Percentiles rank a stretch among this genome's conserved stretches.
phyloP scores from a whole-genome alignment of 2,797 vertebrate genomes.

The Oophaga sylvatica region DNA sequence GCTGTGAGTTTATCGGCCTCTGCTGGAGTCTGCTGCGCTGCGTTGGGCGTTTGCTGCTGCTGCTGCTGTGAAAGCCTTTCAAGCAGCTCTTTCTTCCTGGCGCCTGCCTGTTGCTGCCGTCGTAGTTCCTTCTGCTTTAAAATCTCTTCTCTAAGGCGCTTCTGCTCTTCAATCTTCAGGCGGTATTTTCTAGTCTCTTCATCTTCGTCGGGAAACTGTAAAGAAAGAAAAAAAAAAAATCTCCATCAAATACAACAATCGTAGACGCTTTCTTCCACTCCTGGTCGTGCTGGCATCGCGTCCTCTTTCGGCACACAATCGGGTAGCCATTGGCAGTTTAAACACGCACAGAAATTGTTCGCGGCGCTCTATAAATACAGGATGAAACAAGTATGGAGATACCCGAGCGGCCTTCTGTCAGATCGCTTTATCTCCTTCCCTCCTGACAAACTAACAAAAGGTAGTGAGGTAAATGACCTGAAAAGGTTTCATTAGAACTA shows the following conservation, averaged over 20 bases:
- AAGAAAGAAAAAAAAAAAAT: constrained; percentile 18
- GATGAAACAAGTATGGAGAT: constrained; percentile 41
- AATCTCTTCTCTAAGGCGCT: constrained; percentile 92
- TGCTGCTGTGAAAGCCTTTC: constrained; percentile 86
- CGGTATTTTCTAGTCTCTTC: constrained; percentile 94
- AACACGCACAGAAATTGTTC: constrained; percentile 42
- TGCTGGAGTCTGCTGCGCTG: constrained; percentile 61
- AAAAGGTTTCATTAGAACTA: constrained; percentile 84
- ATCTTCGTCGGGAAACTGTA: constrained; percentile 88
- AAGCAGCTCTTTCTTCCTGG: constrained; percentile 90
- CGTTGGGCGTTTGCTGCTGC: constrained; percentile 1
- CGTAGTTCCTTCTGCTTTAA: constrained; percentile 91
- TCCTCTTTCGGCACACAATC: not conserved
- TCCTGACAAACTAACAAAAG: constrained; percentile 82
- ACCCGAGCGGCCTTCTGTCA: constrained; percentile 67
- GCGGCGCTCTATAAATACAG: constrained; percentile 38
- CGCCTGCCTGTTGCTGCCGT: constrained; percentile 94
- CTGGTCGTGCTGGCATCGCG: not conserved
- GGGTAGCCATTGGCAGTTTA: constrained; percentile 12
- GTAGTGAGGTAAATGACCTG: constrained; percentile 78
- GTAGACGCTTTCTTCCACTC: not conserved
- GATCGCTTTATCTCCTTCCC: constrained; percentile 78
- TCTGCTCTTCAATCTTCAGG: constrained; percentile 96
- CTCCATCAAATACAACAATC: not conserved
- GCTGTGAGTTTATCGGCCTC: constrained; percentile 68